A percentile compares a stretch with the other conserved stretches of the same genome.
phyloP scores from a whole-genome alignment of 2,797 vertebrate species.

The Serranus cabrilla region DNA sequence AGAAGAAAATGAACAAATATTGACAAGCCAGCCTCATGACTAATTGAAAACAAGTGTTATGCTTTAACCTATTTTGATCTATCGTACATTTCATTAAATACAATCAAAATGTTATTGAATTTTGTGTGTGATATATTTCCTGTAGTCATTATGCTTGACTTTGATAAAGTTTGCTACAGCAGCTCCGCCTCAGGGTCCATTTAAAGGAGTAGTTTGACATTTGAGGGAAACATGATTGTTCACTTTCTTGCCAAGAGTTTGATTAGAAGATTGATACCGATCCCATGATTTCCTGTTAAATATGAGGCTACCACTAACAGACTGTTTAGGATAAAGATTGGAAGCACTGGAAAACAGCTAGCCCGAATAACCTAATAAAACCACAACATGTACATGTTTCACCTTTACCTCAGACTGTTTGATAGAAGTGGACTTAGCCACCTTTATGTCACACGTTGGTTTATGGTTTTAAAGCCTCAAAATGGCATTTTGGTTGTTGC shows the following conservation, averaged over 20 bases:
- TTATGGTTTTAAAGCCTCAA: too few relatives aligned
- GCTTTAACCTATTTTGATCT: constrained; percentile 19
- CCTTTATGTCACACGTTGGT: too few relatives aligned
- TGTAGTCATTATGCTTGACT: constrained; percentile 2
- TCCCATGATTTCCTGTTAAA: background rate
- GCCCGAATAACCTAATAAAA: background rate
- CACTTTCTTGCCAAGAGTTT: constrained; percentile 7
- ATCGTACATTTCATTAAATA: constrained; percentile 22
- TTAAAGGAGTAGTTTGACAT: constrained; percentile 1
- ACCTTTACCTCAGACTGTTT: background rate
- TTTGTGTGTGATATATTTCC: constrained; percentile 3
- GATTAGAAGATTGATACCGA: background rate
- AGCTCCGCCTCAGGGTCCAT: background rate
- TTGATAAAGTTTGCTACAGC: constrained; percentile 2
- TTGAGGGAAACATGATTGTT: background rate
- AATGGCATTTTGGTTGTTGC: too few relatives aligned
- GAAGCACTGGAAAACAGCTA: background rate
- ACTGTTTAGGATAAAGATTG: background rate
- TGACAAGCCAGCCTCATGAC: constrained; percentile 14
- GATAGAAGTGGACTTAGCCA: too few relatives aligned
- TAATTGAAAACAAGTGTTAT: constrained; percentile 17
- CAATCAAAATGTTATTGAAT: constrained; percentile 23
- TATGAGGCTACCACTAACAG: background rate
- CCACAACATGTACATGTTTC: background rate
- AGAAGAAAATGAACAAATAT: constrained; percentile 32